Evolutionary conservation across 2,797 vertebrate genomes (phyloP), one percentile per base, ranked within the genome.

Genomic region (Lacerta agilis): DNA sequence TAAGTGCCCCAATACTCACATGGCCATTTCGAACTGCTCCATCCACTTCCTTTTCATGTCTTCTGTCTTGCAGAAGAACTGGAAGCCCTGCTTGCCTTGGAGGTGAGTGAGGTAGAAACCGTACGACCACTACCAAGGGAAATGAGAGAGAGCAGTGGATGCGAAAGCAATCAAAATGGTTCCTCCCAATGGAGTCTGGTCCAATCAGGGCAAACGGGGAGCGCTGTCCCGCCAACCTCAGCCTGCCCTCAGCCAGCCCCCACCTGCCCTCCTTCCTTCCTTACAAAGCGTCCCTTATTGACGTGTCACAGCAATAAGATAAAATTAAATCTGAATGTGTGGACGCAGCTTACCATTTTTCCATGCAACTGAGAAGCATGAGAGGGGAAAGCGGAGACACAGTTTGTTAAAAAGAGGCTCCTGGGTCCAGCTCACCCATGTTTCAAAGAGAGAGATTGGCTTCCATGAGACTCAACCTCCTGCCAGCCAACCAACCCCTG

Each of bases 21-120:
- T 99, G 90, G 99, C 99, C 99, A 99, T 99, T 92, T 99, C 98
- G 88, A 99, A 99, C 96, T 99, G 99, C 95, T 99, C 99, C 98
- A 99, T 99, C 99, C 99, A 99, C 86, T 98, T 99, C 95, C 99
- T 97, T 96, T 99, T 99, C 95, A 98, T 99, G 82, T 99, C 99
- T 90, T 99, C 99, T 0, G 99, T 99, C 97, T 99, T 99, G 96
- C 99, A 99, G 95, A 99, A 99, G 93, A 99, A 98, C 97, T 99
- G 99, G 96, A 99, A 99, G 90, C 99, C 99, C 92, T 99, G 99
- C 87, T 99, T 99, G 0, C 99, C 99, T 96, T 99, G 98, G 0
- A 99, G 97, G 95, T 99, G 99, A 86, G 98, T 99, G 88, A 99
- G 96, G 96, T 99, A 99, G 97, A 99, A 99, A 69, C 99, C 98